phyloP scores from a whole-genome alignment of 2,113 vertebrate species.

The Toxotes jaculatrix region DNA sequence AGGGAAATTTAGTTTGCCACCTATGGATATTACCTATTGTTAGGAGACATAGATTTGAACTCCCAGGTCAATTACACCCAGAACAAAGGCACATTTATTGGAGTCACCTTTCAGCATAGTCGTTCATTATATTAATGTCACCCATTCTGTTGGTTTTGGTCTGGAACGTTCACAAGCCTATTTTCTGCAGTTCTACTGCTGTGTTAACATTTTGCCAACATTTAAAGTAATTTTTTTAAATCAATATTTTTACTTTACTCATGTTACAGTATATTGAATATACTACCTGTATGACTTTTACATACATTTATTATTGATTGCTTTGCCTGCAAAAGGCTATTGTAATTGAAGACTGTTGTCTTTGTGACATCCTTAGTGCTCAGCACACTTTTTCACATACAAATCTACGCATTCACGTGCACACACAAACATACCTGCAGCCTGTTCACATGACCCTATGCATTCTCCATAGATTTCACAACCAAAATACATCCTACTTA shows the following conservation, averaged over 20 bases:
- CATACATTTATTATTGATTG: slow-evolving; percentile 12
- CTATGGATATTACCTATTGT: slow-evolving; percentile 54
- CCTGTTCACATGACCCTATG: slow-evolving; percentile 1
- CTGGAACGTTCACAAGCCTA: not conserved
- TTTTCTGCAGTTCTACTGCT: not conserved
- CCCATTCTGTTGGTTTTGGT: not conserved
- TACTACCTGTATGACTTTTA: not conserved
- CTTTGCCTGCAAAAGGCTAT: slow-evolving; percentile 14
- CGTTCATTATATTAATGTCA: slow-evolving; percentile 31
- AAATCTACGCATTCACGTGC: slow-evolving; percentile 2
- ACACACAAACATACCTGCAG: not conserved
- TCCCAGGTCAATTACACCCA: slow-evolving; percentile 58
- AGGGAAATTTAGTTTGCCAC: slow-evolving; percentile 73
- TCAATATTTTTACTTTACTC: not conserved
- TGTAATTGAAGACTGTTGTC: slow-evolving; percentile 23
- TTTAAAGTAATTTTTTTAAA: not conserved
- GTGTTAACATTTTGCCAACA: slow-evolving; percentile 18
- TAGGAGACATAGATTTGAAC: slow-evolving; percentile 45
- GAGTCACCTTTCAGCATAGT: slow-evolving; percentile 10
- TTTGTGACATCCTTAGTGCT: slow-evolving; percentile 22
- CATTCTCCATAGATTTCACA: not conserved
- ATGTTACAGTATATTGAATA: not conserved
- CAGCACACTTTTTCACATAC: not conserved
- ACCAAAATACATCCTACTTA: slow-evolving; percentile 59
- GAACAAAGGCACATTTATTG: slow-evolving; percentile 50